Conservation (phyloP, 2,113 vertebrate species). For the Neogale vison region DNA sequence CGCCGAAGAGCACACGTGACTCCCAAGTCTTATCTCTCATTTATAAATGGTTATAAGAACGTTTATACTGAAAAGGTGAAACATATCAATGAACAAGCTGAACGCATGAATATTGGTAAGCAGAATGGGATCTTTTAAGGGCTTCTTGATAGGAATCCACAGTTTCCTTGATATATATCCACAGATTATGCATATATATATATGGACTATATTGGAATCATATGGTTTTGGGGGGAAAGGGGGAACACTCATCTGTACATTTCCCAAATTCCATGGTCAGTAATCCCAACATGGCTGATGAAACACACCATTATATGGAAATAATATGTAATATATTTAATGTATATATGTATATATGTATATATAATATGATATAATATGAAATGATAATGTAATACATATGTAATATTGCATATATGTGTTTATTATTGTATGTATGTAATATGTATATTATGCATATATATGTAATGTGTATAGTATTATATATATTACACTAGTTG, state of each 20-base stretch:
- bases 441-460: too few species aligned
- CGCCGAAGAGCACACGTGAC: conserved; percentile 85
- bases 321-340: too few species aligned
- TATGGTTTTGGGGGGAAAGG: background rate
- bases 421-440: too few species aligned
- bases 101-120: conserved; percentile 92
- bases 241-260: background rate
- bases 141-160: background rate
- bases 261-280: background rate
- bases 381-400: too few species aligned
- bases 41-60: conserved; percentile 88
- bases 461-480: too few species aligned
- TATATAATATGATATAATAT: too few species aligned
- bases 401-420: too few species aligned
- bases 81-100: conserved; percentile 87
- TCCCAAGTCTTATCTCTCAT: conserved; percentile 88
- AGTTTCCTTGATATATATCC: background rate
- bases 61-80: conserved; percentile 89
- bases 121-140: background rate
- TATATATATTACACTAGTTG: background rate
- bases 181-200: too few species aligned
- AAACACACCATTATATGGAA: background rate
- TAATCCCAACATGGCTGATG: background rate
- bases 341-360: too few species aligned
- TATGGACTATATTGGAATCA: too few species aligned